Conservation (phyloP, 1,140 invertebrate genomes). For the Callitettix versicolor region DNA sequence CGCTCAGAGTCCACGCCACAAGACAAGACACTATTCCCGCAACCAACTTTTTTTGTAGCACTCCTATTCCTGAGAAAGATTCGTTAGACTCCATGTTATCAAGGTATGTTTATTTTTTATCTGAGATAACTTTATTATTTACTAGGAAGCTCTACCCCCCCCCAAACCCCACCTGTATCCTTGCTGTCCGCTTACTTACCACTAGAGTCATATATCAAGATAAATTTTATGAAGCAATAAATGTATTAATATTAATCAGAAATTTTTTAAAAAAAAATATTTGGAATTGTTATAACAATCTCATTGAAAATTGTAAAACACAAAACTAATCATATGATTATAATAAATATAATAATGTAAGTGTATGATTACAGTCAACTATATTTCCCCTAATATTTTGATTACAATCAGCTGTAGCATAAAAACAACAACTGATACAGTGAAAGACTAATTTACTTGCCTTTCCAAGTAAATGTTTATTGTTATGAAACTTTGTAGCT, state of each 20-base stretch:
- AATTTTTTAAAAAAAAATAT: not conserved
- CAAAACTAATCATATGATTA: no score
- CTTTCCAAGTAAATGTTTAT: no score
- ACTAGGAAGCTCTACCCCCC: not conserved
- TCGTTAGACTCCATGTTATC: slow-evolving; percentile 1
- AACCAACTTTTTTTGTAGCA: slow-evolving; percentile 13
- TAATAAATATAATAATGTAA: no score
- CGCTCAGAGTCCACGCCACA: not conserved
- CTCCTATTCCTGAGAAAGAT: slow-evolving; percentile 7
- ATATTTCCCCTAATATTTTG: no score
- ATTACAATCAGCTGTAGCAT: no score
- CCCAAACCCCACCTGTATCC: not conserved
- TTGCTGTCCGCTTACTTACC: not conserved
- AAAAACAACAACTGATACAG: no score
- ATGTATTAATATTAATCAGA: not conserved
- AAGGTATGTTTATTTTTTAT: not conserved
- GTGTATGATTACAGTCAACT: no score
- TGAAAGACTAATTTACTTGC: no score
- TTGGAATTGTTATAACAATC: no score
- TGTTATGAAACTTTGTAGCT: no score
- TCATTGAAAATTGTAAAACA: no score
- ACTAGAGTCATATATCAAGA: not conserved
- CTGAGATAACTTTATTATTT: not conserved
- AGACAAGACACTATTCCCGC: slow-evolving; percentile 7
- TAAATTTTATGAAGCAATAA: not conserved